Evolutionary conservation across 2,888 invertebrate genomes (phyloP).

Genomic region (Archaeoteleia sp.): DNA sequence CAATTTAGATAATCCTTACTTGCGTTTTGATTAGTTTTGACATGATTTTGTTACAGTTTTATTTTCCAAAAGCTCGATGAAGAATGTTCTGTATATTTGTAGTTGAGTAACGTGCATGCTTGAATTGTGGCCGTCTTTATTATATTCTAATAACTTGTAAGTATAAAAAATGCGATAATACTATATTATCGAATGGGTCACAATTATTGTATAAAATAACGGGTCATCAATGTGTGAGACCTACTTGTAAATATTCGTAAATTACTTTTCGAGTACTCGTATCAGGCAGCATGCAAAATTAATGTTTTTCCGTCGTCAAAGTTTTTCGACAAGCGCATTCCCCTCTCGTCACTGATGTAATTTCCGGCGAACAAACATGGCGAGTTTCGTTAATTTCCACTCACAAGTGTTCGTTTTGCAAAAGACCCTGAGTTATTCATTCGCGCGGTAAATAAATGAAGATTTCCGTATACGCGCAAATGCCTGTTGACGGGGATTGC

Average conservation of each 20-base stretch:
- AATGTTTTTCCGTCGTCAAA: background rate
- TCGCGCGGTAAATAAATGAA: too few species aligned
- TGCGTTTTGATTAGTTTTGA: background rate
- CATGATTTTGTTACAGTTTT: background rate
- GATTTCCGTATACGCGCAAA: too few species aligned
- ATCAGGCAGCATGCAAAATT: slow-evolving; percentile 16
- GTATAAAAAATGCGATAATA: background rate
- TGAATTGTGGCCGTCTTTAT: slow-evolving; percentile 3
- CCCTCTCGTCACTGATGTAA: too few species aligned
- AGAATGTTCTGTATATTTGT: background rate
- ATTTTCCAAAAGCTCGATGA: background rate
- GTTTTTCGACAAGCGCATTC: too few species aligned
- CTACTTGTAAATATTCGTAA: slow-evolving; percentile 3
- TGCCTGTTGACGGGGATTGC: too few species aligned
- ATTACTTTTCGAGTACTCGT: slow-evolving; percentile 4
- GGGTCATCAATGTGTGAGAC: background rate
- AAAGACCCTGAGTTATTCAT: too few species aligned
- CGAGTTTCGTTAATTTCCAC: too few species aligned
- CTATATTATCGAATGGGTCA: too few species aligned
- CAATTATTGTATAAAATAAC: too few species aligned
- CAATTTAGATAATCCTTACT: too few species aligned
- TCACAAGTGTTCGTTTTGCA: too few species aligned
- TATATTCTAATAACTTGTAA: background rate
- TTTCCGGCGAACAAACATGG: too few species aligned
- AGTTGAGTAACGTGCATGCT: slow-evolving; percentile 13